Base-by-base conservation (phyloP, 2,888 invertebrate genomes). In the Acleris cristana region DNA sequence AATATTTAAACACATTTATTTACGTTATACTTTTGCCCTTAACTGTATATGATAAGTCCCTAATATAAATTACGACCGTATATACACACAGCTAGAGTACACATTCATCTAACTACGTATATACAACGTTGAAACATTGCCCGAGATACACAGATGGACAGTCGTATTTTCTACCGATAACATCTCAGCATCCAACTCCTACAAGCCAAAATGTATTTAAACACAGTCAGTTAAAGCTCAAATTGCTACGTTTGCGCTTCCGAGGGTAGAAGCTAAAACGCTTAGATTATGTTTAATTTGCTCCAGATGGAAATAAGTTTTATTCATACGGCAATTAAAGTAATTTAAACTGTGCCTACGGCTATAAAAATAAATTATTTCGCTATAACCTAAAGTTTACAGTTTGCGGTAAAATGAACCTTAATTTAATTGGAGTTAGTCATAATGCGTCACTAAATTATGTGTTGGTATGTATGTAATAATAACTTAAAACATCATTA, bases 81-180 rank as follows among this genome's bases (percentile, higher is more conserved):
- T 14, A 12, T 12, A 51, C 40, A 40, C 10, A 14, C 14, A 40
- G 40, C 10, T 14, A 40, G 14, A 14, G 40, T 40, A 40, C 14
- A 40, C 14, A 40, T 40, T 40, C 12, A 40, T 40, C 14, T 40
- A 21, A 21, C 51, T 14, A 51, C 21, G 12, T 21, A 19, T 19
- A 21, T 1, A 18, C 18, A 58, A 23, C 56, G 34, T 48, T 62
- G 63, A 64, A 64, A 64, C 57, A 64, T 57, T 57, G 51, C 65
- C 59, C 14, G 49, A 60, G 65, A 65, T 60, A 55, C 23, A 65
- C 55, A 40, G 59, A 49, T 53, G 48, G 59, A 60, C 65, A 30
- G 49, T 55, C 40, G 44, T 65, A 65, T 65, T 60, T 65, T 26
- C 55, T 23, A 21, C 40, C 26, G 65, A 65, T 60, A 65, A 10